Conservation (phyloP, 2,888 invertebrate genomes). For the Erebia aethiops region DNA sequence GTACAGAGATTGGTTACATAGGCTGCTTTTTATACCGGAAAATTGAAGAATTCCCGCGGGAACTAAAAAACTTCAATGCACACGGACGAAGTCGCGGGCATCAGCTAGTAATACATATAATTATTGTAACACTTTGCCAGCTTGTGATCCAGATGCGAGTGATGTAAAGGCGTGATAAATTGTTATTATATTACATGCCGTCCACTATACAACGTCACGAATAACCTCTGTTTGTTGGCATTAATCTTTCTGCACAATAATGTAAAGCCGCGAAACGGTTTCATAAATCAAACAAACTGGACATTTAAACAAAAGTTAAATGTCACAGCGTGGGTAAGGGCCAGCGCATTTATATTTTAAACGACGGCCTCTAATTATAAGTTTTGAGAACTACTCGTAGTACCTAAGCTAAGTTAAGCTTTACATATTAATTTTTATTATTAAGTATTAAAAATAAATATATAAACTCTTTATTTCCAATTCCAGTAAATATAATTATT, state of each 20-base stretch:
- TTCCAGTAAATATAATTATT: no score
- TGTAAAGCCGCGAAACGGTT: constrained; percentile 5
- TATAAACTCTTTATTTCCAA: no score
- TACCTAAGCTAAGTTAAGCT: no score
- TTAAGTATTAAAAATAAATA: no score
- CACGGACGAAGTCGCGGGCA: not conserved
- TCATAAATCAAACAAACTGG: constrained; percentile 15
- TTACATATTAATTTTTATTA: no score
- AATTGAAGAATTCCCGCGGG: no score
- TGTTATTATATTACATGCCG: constrained; percentile 1
- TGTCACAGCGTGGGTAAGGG: not conserved
- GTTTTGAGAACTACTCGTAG: not conserved
- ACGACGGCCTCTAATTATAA: not conserved
- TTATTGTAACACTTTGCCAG: not conserved
- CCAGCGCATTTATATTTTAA: not conserved
- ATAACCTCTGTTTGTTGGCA: constrained; percentile 17
- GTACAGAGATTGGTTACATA: no score
- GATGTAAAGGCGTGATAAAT: constrained; percentile 3
- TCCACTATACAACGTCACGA: not conserved
- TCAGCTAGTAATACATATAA: not conserved
- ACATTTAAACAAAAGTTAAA: constrained; percentile 13
- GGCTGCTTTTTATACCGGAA: no score
- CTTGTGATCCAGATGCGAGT: not conserved
- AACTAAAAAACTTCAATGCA: no score
- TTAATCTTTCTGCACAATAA: constrained; percentile 21